phyloP scores from a whole-genome alignment of 2,113 vertebrate species.

The Potamarius usumacintae region DNA sequence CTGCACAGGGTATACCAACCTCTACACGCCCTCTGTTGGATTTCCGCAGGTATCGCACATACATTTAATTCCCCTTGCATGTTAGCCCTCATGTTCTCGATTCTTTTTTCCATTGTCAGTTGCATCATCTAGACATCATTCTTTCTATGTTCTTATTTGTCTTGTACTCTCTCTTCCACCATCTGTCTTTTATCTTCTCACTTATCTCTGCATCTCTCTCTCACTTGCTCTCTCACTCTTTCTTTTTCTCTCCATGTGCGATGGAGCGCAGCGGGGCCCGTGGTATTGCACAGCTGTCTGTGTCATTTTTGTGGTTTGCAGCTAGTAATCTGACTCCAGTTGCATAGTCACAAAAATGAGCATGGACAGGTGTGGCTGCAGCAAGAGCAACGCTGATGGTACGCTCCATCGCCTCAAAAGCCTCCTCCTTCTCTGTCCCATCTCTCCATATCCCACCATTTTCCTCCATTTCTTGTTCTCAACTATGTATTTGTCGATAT shows the following conservation, averaged over 20 bases:
- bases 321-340: conserved; percentile 58
- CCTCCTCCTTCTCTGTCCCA: conserved; percentile 24
- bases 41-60: conserved; percentile 87
- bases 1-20: conserved; percentile 88
- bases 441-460: neutral
- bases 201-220: neutral
- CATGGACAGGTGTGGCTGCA: conserved; percentile 58
- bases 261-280: conserved; percentile 51
- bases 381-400: conserved; percentile 52
- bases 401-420: conserved; percentile 54
- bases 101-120: neutral
- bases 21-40: conserved; percentile 93
- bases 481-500: neutral
- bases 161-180: neutral
- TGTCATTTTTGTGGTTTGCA: conserved; percentile 60
- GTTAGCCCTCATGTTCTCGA: neutral
- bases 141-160: neutral
- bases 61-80: neutral
- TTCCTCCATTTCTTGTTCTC: neutral
- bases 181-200: neutral
- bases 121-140: neutral
- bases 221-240: neutral
- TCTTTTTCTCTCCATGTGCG: conserved; percentile 32
- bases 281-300: conserved; percentile 56
- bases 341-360: conserved; percentile 60